Evolutionary conservation across 2,888 invertebrate species (phyloP).

Genomic region (Sinodicranocentrus sp.): DNA sequence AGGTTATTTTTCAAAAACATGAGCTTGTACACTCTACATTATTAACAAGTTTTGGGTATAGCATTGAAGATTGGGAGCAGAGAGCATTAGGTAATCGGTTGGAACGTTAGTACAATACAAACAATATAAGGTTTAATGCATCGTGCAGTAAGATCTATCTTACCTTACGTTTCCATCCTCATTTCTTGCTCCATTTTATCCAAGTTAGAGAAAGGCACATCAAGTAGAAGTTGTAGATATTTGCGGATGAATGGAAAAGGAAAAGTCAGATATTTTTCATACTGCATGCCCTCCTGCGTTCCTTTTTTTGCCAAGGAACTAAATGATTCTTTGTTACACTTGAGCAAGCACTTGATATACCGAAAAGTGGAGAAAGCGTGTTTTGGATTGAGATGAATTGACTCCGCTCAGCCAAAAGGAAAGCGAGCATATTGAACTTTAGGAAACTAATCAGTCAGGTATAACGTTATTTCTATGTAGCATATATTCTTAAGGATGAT

Average conservation of each 20-base stretch:
- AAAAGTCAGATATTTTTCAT: conserved; percentile 45
- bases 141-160: no score
- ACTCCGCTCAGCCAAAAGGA: conserved; percentile 44
- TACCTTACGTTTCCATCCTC: no score
- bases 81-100: conserved; percentile 46
- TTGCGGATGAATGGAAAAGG: conserved; percentile 44
- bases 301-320: conserved; percentile 38
- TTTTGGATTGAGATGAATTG: conserved; percentile 68
- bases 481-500: neutral
- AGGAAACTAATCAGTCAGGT: conserved; percentile 62
- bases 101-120: neutral
- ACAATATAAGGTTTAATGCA: conserved; percentile 4
- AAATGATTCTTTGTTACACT: conserved; percentile 64
- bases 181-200: no score
- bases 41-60: no score
- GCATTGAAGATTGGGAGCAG: conserved; percentile 23
- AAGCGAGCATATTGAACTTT: conserved; percentile 48
- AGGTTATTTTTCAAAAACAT: neutral
- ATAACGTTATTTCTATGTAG: neutral
- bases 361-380: conserved; percentile 67
- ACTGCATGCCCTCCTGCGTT: conserved; percentile 12
- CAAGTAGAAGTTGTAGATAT: conserved; percentile 21
- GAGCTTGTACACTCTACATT: conserved; percentile 31
- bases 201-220: conserved; percentile 6
- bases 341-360: conserved; percentile 66